Evolutionary conservation across 1,140 invertebrate genomes (phyloP).

Genomic region (Heliothis subflexa): DNA sequence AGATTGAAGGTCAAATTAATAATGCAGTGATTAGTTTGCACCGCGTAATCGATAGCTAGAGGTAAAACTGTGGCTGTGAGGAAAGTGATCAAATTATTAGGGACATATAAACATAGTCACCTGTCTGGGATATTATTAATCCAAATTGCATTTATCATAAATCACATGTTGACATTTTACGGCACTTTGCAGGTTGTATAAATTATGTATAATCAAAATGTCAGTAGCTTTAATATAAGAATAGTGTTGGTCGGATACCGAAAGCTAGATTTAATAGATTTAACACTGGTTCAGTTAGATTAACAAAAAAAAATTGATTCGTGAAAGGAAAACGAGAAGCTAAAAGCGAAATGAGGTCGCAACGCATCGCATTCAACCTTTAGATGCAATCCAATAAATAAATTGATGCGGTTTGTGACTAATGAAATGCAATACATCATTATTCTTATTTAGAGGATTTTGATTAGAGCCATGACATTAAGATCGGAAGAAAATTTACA

Average conservation of each 20-base stretch:
- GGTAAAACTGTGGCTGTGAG: neutral
- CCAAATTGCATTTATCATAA: neutral
- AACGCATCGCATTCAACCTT: constrained; percentile 32
- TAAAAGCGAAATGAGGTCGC: constrained; percentile 46
- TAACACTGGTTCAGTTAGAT: neutral
- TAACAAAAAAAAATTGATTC: constrained; percentile 17
- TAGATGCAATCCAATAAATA: constrained; percentile 26
- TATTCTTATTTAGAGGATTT: neutral
- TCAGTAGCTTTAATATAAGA: neutral
- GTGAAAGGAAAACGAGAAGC: constrained; percentile 48
- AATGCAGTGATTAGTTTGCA: neutral
- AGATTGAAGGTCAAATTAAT: constrained; percentile 36
- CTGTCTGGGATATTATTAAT: neutral
- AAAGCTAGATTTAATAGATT: neutral
- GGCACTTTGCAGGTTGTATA: neutral
- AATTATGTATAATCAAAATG: neutral
- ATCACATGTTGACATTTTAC: neutral
- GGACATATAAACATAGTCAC: neutral
- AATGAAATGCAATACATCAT: neutral
- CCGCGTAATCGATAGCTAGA: neutral
- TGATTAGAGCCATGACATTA: neutral
- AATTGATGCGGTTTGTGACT: neutral
- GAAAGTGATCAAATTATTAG: neutral
- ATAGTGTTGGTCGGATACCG: neutral
- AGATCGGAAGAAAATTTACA: neutral